Evolutionary conservation across 2,888 invertebrate genomes (phyloP).

Genomic region (Cryptocephalus moraei): DNA sequence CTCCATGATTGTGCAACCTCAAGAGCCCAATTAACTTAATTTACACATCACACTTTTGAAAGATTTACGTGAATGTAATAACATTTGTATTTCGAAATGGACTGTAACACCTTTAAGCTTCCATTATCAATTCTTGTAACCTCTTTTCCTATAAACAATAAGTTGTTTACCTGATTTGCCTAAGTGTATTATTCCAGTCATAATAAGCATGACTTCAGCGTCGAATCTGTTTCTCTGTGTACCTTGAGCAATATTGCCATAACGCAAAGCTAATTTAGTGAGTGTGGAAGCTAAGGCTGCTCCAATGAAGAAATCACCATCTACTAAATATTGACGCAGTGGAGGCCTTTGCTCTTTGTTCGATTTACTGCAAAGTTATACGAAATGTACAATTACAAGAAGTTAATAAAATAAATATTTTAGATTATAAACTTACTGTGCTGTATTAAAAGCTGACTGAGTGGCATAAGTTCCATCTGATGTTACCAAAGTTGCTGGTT

Average conservation of each 20-base stretch:
- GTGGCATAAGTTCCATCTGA: constrained; percentile 99
- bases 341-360: constrained; percentile 67
- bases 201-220: constrained; percentile 79
- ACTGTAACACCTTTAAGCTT: too few relatives aligned
- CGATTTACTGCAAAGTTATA: constrained; percentile 33
- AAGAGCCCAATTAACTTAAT: too few relatives aligned
- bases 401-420: too few relatives aligned
- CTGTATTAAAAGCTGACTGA: constrained; percentile 90
- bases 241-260: constrained; percentile 40
- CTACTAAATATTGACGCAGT: constrained; percentile 77
- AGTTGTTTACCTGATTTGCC: constrained; percentile 57
- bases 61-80: too few relatives aligned
- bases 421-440: constrained; percentile 46
- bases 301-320: constrained; percentile 93
- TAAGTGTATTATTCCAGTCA: constrained; percentile 76
- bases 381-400: background rate
- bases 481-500: constrained; percentile 64
- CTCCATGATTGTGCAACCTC: too few relatives aligned
- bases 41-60: too few relatives aligned
- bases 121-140: background rate
- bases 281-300: constrained; percentile 86
- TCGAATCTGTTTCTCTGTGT: constrained; percentile 46
- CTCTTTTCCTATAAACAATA: constrained; percentile 1
- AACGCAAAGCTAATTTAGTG: constrained; percentile 79
- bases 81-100: too few relatives aligned